phyloP scores from a whole-genome alignment of 2,113 vertebrate genomes.

The Cyrtonyx montezumae region DNA sequence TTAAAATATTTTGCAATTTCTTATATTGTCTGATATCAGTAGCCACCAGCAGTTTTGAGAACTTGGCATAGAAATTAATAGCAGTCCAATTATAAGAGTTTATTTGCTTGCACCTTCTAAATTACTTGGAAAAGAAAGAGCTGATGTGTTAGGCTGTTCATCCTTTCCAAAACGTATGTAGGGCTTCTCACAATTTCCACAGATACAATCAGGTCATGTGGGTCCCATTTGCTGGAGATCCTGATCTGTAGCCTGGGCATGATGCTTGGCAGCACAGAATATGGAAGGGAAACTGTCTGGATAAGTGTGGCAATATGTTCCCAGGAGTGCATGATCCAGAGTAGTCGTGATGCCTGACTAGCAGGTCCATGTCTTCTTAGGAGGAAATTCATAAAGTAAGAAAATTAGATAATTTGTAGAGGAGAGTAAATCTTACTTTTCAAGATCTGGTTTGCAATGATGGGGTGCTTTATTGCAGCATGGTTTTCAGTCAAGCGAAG shows the following conservation, averaged over 20 bases:
- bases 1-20: neutral
- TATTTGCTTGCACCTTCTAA: neutral
- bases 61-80: neutral
- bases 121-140: neutral
- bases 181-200: neutral
- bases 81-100: no score
- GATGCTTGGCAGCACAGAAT: accelerated
- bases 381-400: neutral
- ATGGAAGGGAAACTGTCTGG: neutral
- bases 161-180: no score
- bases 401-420: neutral
- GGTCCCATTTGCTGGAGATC: neutral
- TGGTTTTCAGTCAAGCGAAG: neutral
- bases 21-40: neutral
- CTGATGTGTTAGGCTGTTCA: no score
- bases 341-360: neutral
- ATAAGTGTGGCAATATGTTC: neutral
- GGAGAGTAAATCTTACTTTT: neutral
- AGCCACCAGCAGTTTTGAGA: neutral
- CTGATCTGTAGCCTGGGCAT: accelerated
- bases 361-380: neutral
- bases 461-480: neutral
- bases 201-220: neutral
- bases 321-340: neutral
- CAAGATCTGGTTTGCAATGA: neutral